Conservation (phyloP, 2,113 vertebrate species). For the Tetrao urogallus region DNA sequence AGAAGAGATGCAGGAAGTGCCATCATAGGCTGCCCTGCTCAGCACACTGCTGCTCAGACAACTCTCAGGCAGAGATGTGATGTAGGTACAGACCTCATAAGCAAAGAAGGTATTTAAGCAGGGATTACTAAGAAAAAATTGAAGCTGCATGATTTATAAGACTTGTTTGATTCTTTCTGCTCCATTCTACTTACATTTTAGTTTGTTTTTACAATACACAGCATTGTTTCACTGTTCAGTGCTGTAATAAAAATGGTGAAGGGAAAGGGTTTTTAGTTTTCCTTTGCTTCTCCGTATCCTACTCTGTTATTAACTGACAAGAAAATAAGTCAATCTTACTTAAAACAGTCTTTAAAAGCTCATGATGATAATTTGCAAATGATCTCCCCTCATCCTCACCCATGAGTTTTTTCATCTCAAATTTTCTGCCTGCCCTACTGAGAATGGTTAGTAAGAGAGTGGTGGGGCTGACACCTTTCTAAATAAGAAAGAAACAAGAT, state of each 20-base stretch:
- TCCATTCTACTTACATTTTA: neutral
- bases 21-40: neutral
- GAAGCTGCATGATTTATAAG: neutral
- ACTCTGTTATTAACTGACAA: neutral
- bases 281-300: neutral
- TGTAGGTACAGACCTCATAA: neutral
- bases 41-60: neutral
- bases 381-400: neutral
- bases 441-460: neutral
- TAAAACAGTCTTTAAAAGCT: neutral
- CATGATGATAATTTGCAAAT: neutral
- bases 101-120: neutral
- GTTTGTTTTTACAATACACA: neutral
- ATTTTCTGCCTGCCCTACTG: neutral
- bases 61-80: accelerated
- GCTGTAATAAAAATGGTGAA: neutral
- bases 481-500: neutral
- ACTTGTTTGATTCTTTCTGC: neutral
- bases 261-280: neutral
- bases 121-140: neutral
- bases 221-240: neutral
- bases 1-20: neutral
- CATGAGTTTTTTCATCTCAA: neutral
- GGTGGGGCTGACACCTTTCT: neutral
- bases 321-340: neutral